phyloP scores from a whole-genome alignment of 2,797 vertebrate species.

The Heliangelus exortis region DNA sequence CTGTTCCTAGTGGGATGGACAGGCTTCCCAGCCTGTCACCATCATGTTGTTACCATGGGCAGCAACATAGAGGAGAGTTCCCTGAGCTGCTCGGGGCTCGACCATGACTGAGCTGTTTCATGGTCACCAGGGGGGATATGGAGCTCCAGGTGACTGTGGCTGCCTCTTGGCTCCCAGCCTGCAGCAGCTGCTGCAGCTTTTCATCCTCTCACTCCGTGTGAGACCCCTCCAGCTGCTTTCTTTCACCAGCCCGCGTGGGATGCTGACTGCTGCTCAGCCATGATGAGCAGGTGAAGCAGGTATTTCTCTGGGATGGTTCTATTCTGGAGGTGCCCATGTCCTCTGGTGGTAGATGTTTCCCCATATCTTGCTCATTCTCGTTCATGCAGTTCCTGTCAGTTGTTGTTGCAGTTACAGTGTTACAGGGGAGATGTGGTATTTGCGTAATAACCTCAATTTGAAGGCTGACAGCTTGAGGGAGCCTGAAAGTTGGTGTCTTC shows the following conservation, averaged over 20 bases:
- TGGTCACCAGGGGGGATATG: not conserved
- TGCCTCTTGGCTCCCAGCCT: not conserved
- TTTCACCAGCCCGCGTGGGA: not conserved
- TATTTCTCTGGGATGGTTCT: not conserved
- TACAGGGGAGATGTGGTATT: not conserved
- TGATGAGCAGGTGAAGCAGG: not conserved
- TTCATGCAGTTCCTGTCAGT: not conserved
- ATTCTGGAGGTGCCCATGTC: not conserved
- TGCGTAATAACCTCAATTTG: not conserved
- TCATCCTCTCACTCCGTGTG: not conserved
- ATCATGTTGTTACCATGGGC: accelerated
- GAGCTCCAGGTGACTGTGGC: not conserved
- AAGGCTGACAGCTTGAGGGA: not conserved
- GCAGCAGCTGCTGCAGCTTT: not conserved
- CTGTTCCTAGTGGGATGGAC: not conserved
- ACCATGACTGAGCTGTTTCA: not conserved
- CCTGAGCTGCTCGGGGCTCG: not conserved
- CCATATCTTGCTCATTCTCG: not conserved
- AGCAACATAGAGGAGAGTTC: not conserved
- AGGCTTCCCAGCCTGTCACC: not conserved
- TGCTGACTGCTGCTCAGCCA: not conserved
- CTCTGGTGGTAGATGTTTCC: not conserved
- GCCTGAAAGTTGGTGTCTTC: not conserved
- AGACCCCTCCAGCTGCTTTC: not conserved
- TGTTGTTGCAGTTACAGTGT: not conserved